phyloP scores from a whole-genome alignment of 2,797 vertebrate genomes.

The Zonotrichia albicollis region DNA sequence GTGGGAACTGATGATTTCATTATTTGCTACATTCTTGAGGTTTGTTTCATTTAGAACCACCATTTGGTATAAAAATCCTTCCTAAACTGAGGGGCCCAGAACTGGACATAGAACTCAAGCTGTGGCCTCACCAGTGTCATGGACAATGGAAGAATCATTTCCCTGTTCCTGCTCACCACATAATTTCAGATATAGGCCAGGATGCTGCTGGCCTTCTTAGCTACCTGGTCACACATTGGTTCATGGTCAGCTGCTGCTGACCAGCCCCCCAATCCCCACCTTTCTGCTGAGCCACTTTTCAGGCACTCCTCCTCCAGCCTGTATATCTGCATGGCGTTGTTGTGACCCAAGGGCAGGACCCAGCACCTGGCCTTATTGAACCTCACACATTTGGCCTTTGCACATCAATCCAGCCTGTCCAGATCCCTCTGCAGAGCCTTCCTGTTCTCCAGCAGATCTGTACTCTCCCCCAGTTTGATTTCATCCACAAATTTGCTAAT shows the following conservation, averaged over 20 bases:
- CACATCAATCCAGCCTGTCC: fast-evolving
- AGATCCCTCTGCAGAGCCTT: background rate
- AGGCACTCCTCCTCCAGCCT: background rate
- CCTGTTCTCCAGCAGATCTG: background rate
- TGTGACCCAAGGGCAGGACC: background rate
- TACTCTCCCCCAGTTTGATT: no score
- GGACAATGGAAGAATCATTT: background rate
- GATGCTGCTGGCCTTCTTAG: background rate
- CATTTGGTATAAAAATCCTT: background rate
- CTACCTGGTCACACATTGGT: background rate
- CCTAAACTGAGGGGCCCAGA: background rate
- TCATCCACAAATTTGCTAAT: background rate
- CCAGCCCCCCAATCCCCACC: background rate
- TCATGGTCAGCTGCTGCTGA: background rate
- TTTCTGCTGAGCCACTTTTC: background rate
- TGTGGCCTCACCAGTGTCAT: background rate
- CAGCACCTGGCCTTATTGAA: fast-evolving
- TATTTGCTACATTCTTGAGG: background rate
- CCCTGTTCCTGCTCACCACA: background rate
- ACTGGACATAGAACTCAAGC: background rate
- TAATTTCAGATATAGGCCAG: no score
- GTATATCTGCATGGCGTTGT: fast-evolving
- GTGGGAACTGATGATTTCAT: background rate
- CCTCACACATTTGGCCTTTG: no score
- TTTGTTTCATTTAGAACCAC: background rate